Evolutionary conservation across 2,797 vertebrate genomes (phyloP).

Genomic region (Enteromius paludinosus): DNA sequence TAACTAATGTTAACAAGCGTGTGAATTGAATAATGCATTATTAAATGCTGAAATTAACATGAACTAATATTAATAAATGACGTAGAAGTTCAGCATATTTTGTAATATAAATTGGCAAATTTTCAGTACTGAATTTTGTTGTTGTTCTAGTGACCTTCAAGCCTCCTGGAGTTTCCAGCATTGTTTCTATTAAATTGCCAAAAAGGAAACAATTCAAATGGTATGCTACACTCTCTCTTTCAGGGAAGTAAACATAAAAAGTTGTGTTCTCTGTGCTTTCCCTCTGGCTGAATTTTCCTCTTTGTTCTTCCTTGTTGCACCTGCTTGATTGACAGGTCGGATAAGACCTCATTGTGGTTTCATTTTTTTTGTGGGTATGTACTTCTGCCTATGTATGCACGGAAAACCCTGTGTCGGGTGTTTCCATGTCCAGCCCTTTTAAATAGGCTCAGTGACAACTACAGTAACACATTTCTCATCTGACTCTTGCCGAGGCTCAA

Average conservation of each 20-base stretch:
- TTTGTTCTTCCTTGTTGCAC: slow-evolving; percentile 28
- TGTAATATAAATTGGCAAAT: not conserved
- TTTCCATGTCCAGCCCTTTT: slow-evolving; percentile 5
- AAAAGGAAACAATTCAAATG: slow-evolving; percentile 5
- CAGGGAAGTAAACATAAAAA: not conserved
- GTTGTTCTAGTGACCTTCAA: slow-evolving; percentile 27
- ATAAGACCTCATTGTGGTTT: not conserved
- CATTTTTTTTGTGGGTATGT: not conserved
- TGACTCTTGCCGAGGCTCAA: slow-evolving; percentile 13
- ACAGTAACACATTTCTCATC: not conserved
- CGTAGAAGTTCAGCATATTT: no score
- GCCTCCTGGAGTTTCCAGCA: slow-evolving; percentile 36
- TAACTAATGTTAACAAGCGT: no score
- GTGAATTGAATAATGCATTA: no score
- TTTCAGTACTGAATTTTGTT: not conserved
- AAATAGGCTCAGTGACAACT: not conserved
- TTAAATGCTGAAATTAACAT: no score
- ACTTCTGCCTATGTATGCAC: not conserved
- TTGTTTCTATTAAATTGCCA: not conserved
- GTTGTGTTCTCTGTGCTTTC: not conserved
- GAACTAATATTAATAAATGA: no score
- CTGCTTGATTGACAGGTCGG: not conserved
- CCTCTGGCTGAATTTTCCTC: not conserved
- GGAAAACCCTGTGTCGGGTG: slow-evolving; percentile 14
- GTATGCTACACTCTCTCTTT: slow-evolving; percentile 13